Evolutionary conservation across 1,140 invertebrate genomes (phyloP).

Genomic region (Pemphigus obesinymphae): DNA sequence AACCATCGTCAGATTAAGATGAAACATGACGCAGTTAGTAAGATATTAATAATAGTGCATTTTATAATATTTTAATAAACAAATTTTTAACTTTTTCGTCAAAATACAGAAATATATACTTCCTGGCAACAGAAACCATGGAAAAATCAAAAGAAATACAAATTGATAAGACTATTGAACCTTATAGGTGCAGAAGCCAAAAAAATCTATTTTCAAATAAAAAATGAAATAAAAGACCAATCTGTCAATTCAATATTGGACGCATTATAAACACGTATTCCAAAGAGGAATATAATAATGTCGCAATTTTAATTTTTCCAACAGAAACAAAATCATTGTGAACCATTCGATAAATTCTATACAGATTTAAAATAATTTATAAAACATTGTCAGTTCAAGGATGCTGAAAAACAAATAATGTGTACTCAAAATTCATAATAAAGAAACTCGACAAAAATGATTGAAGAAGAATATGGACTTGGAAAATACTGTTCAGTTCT

Average conservation of each 20-base stretch:
- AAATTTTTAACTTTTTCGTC: too few species aligned
- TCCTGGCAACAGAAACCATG: too few species aligned
- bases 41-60: too few species aligned
- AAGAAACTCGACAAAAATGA: background rate
- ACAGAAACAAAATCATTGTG: background rate
- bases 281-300: background rate
- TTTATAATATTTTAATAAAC: too few species aligned
- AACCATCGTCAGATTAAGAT: too few species aligned
- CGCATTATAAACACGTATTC: background rate
- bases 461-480: background rate
- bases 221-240: background rate
- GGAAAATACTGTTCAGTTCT: background rate
- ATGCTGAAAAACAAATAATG: background rate
- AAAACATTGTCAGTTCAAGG: background rate
- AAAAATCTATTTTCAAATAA: slow-evolving; percentile 1
- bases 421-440: background rate
- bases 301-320: background rate
- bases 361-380: background rate
- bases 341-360: background rate
- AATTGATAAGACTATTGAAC: too few species aligned
- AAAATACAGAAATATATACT: too few species aligned
- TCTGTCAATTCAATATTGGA: background rate
- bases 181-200: too few species aligned
- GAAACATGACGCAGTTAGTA: too few species aligned
- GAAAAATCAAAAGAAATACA: too few species aligned